Percentiles rank a stretch among this genome's conserved stretches.
Evolutionary conservation across 2,797 vertebrate species (phyloP).

Genomic region (Hydrocynus forskahlii): DNA sequence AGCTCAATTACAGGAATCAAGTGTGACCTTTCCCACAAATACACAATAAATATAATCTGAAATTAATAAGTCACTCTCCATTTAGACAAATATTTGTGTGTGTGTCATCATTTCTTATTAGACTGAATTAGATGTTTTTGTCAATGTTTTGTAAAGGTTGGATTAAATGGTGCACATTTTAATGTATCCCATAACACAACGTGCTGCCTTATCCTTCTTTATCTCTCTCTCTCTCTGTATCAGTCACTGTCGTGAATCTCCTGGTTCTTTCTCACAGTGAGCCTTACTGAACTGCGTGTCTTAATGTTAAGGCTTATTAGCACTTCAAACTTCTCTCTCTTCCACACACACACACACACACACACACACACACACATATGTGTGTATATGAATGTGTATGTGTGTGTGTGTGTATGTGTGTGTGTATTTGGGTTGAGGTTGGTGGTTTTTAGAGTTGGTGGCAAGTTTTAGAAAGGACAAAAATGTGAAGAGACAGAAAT

Average conservation of each 20-base stretch:
- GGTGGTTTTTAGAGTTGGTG: slow-evolving; percentile 62
- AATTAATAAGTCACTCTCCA: too few species aligned
- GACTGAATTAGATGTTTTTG: background rate
- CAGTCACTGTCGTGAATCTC: slow-evolving; percentile 1
- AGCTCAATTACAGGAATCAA: too few species aligned
- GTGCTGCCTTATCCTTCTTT: background rate
- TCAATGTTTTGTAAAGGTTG: too few species aligned
- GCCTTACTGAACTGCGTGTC: background rate
- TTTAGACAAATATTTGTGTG: background rate
- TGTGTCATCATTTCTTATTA: background rate
- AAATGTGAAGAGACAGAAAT: slow-evolving; percentile 77
- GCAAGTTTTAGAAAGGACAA: slow-evolving; percentile 67
- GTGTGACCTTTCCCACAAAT: too few species aligned
- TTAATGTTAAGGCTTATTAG: slow-evolving; percentile 44
- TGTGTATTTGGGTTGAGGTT: slow-evolving; percentile 28
- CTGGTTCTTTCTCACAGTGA: slow-evolving; percentile 20
- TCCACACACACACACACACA: slow-evolving; percentile 9
- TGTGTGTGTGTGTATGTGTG: slow-evolving; percentile 19
- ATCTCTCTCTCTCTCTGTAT: background rate
- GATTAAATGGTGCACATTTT: background rate
- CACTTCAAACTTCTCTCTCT: slow-evolving; percentile 39
- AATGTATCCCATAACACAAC: background rate
- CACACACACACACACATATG: slow-evolving; percentile 25
- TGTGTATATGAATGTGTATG: slow-evolving; percentile 26
- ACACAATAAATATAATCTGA: too few species aligned